Conservation (phyloP, 2,113 vertebrate species). For the Lonchura striata region DNA sequence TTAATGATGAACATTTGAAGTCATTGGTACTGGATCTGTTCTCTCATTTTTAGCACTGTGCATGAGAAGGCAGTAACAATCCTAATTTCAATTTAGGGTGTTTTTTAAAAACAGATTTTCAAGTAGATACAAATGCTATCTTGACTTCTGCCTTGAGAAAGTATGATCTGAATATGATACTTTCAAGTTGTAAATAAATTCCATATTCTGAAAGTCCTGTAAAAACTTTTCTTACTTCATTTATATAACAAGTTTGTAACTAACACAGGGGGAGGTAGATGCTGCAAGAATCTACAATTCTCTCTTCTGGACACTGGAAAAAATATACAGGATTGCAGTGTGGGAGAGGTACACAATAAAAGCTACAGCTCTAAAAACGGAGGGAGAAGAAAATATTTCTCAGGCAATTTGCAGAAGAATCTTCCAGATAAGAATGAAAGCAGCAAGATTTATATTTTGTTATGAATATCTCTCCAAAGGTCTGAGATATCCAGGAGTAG, state of each 20-base stretch:
- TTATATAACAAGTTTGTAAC: not conserved
- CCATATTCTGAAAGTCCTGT: not conserved
- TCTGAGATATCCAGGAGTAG: not conserved
- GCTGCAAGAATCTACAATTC: not conserved
- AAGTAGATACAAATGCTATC: not conserved
- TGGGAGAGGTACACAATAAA: not conserved
- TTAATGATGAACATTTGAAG: not conserved
- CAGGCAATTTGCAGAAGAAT: not conserved
- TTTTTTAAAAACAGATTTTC: not conserved
- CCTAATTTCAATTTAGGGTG: not conserved
- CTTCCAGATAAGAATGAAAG: not conserved
- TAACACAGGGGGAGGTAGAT: not conserved
- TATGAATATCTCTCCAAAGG: not conserved
- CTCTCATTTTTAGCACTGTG: not conserved
- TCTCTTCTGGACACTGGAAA: not conserved
- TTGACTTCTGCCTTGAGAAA: not conserved
- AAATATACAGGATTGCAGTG: not conserved
- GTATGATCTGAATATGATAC: not conserved
- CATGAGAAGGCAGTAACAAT: not conserved
- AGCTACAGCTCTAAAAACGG: not conserved
- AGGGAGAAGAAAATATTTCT: not conserved
- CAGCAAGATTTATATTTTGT: not conserved
- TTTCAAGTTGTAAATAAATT: not conserved
- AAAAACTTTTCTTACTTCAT: not conserved
- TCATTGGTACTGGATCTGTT: not conserved